Evolutionary conservation across 2,797 vertebrate genomes (phyloP), one percentile per base, ranked within the genome.

Genomic region (Alca torda): DNA sequence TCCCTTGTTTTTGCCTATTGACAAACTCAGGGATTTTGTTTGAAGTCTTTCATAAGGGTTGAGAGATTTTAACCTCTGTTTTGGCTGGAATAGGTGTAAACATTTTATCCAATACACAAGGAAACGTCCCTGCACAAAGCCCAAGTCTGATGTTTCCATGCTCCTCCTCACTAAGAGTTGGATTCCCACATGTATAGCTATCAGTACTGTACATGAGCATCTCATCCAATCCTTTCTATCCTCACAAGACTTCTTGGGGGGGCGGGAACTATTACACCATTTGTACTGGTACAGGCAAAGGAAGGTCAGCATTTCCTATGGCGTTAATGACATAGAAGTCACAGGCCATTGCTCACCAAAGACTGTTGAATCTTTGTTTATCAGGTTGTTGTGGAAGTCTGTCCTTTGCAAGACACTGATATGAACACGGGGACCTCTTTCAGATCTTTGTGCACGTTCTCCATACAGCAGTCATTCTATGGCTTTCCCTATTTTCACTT

Each of bases 161-260:
- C 1, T 80, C 2, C 2, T 89, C 21, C 30, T 70, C n/a, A n/a
- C 23, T 76, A 33, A 43, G 63, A 72, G 15, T 13, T 73, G 16
- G 5, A 69, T 54, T 91, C 10, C 26, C 9, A 23, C 21, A 59
- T 30, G 9, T 9, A 33, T 25, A 8, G 2, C 18, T 75, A 35
- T 57, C 12, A 24, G 19, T 35, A 37, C 4, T 33, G 10, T 33
- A 30, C 4, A 16, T 12, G 1, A 70, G 0, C 31, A 72, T 24
- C 24, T 77, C 11, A 65, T 64, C 8, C 35, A 63, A n/a, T 45
- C 16, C 14, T 73, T 87, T 80, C 33, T 63, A 13, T 48, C 16
- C 17, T 31, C 56, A 31, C 9, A 61, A 63, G n/a, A 63, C 2
- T 3, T 76, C 43, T 63, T 6, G 1, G 2, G 0, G 2, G 0